Conservation (phyloP, 2,113 vertebrate species). For the Hipposideros armiger region DNA sequence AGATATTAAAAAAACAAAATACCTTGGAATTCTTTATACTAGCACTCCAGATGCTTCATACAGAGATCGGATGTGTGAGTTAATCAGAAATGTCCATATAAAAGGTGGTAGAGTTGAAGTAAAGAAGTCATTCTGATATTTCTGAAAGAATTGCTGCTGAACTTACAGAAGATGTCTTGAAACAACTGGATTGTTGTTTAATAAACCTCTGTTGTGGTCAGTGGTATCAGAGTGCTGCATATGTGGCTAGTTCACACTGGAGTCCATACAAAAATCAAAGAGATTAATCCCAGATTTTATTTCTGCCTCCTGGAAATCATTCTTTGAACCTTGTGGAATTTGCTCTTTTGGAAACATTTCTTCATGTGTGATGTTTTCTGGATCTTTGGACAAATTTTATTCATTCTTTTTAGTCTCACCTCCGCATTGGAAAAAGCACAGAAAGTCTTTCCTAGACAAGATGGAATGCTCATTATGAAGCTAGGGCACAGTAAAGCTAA, state of each 20-base stretch:
- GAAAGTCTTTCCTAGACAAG: not conserved
- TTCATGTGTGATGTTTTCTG: not conserved
- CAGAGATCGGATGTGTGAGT: not conserved
- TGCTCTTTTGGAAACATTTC: conserved; percentile 8
- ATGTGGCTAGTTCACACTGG: not conserved
- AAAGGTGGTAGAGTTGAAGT: not conserved
- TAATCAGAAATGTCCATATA: not conserved
- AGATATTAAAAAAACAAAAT: not conserved
- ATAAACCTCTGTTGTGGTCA: not conserved
- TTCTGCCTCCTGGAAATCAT: not conserved
- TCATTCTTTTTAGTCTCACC: conserved; percentile 36
- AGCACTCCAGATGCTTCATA: not conserved
- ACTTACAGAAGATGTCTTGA: not conserved
- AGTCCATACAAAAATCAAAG: not conserved
- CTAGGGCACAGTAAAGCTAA: not conserved
- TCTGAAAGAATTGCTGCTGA: not conserved
- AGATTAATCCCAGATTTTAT: not conserved
- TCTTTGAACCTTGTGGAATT: not conserved
- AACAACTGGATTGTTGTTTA: not conserved
- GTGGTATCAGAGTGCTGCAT: not conserved
- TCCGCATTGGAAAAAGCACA: not conserved
- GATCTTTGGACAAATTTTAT: conserved; percentile 13
- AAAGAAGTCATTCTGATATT: not conserved
- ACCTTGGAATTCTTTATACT: not conserved
- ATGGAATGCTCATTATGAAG: conserved; percentile 13